phyloP scores from a whole-genome alignment of 1,140 invertebrate genomes.

The Drosophila kanapiae region DNA sequence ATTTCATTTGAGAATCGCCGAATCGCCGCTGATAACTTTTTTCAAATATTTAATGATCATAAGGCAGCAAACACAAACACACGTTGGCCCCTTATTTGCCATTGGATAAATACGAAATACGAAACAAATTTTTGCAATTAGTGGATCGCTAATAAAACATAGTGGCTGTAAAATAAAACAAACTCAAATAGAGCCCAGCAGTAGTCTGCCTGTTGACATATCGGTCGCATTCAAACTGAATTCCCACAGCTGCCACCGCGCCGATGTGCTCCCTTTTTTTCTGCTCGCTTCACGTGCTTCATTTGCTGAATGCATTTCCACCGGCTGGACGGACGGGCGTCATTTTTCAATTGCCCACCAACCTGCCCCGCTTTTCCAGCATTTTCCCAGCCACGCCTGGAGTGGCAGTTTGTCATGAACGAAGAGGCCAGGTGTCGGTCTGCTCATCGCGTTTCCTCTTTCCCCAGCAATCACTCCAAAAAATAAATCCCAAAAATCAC shows the following conservation, averaged over 20 bases:
- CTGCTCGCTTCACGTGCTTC: constrained; percentile 58
- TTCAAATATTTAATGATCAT: constrained; percentile 70
- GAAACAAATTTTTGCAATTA: constrained; percentile 67
- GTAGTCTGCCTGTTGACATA: constrained; percentile 55
- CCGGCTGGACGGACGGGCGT: constrained; percentile 35
- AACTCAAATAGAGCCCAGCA: constrained; percentile 11
- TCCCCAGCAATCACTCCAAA: constrained; percentile 5
- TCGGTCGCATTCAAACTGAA: constrained; percentile 34
- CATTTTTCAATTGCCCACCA: constrained; percentile 71
- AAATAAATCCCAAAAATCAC: neutral
- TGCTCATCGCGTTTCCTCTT: constrained; percentile 52
- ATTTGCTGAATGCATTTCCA: constrained; percentile 72
- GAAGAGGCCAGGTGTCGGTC: constrained; percentile 38
- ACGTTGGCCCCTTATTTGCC: constrained; percentile 23
- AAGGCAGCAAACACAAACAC: constrained; percentile 44
- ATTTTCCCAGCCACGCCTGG: constrained; percentile 46
- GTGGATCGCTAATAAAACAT: constrained; percentile 53
- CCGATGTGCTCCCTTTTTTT: neutral
- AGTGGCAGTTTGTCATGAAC: constrained; percentile 72
- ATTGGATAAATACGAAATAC: constrained; percentile 20
- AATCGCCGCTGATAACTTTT: constrained; percentile 36
- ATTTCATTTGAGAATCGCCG: constrained; percentile 35
- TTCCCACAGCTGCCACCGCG: constrained; percentile 34
- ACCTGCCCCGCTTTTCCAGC: constrained; percentile 6
- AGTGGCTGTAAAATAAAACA: constrained; percentile 27